A percentile compares a stretch with the other conserved stretches of the same genome.
These are phyloP conservation scores for Pomacea maculata DNA, from an alignment of 1,140 invertebrate genomes.

Conservation along the genomic window DNA sequence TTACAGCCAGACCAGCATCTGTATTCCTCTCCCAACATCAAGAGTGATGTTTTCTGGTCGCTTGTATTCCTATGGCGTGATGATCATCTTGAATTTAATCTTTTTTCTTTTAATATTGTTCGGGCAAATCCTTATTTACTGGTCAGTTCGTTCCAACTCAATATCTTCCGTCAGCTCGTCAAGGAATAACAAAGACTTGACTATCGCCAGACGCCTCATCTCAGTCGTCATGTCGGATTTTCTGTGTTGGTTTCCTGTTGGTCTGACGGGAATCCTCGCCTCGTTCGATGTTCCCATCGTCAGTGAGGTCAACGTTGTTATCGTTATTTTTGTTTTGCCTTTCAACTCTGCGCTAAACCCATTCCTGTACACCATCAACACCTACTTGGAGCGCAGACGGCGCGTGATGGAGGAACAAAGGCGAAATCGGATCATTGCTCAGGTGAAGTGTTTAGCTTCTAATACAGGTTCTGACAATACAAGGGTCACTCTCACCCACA, in stretches of 20 bases:
- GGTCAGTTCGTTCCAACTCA: conserved; percentile 1
- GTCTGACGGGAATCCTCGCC: conserved; percentile 36
- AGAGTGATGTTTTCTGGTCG: conserved; percentile 27
- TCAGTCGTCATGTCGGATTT: conserved; percentile 38
- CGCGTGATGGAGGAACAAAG: too few species aligned
- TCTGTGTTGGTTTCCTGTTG: conserved; percentile 44
- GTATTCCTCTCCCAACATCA: conserved; percentile 40
- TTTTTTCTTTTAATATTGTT: conserved; percentile 32
- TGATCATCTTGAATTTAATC: conserved; percentile 39
- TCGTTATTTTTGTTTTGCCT: conserved; percentile 37
- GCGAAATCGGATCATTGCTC: too few species aligned
- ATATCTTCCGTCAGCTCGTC: too few species aligned
- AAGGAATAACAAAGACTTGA: conserved; percentile 33
- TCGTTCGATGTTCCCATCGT: conserved; percentile 23
- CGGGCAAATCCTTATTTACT: conserved; percentile 41
- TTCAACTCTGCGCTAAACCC: conserved; percentile 43
- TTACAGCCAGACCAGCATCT: conserved; percentile 31
- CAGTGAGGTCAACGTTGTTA: conserved; percentile 32
- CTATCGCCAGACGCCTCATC: conserved; percentile 30
- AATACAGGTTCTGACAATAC: too few species aligned
- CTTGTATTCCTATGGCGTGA: conserved; percentile 34
- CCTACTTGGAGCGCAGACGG: too few species aligned
- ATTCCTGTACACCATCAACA: conserved; percentile 33
- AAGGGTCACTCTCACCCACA: too few species aligned
- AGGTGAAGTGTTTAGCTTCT: too few species aligned